These are phyloP conservation scores for Apis laboriosa DNA, from an alignment of 1,140 invertebrate genomes.

Conservation along the genomic window DNA sequence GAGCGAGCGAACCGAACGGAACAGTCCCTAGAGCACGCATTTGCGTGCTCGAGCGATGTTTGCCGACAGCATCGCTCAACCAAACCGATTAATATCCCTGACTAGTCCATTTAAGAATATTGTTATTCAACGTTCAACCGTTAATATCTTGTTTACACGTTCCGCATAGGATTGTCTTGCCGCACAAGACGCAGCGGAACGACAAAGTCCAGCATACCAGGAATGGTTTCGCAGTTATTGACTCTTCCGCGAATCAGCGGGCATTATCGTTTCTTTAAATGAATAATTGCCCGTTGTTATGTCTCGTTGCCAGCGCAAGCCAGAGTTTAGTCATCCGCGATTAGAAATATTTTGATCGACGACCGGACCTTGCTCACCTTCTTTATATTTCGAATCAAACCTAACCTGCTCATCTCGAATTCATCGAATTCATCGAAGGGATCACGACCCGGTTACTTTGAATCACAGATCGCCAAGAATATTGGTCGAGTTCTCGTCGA, in stretches of 20 bases:
- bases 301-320: background rate
- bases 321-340: background rate
- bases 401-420: background rate
- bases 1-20: background rate
- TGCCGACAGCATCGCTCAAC: background rate
- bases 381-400: background rate
- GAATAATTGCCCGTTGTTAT: conserved; percentile 38
- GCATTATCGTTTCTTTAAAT: conserved; percentile 57
- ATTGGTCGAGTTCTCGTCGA: background rate
- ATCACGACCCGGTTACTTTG: background rate
- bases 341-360: background rate
- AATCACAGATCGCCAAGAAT: background rate
- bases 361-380: background rate
- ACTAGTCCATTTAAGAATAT: conserved; percentile 32
- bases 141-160: conserved; percentile 50
- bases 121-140: conserved; percentile 27
- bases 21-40: background rate
- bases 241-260: conserved; percentile 51
- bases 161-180: background rate
- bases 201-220: conserved; percentile 46
- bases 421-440: background rate
- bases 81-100: conserved; percentile 30
- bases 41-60: background rate
- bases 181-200: background rate
- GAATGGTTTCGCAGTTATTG: conserved; percentile 48